Conservation (phyloP, 64 coral and sea anemone genomes). For the Porites lutea region DNA sequence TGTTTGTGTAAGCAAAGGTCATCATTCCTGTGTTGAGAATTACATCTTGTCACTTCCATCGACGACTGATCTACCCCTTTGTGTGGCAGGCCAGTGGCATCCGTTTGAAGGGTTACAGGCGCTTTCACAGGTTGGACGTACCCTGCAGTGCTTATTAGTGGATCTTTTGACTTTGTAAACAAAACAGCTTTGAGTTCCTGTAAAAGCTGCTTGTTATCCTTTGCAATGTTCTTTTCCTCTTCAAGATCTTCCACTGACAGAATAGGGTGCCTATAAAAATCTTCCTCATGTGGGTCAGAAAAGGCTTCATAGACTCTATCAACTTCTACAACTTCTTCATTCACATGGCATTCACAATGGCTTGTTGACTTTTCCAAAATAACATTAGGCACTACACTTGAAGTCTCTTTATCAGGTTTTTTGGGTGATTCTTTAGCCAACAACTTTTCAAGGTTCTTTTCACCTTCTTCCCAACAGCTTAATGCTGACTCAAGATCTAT, state of each 20-base stretch:
- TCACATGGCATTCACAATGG: not conserved
- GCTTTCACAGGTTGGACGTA: constrained; percentile 75
- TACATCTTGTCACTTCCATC: not conserved
- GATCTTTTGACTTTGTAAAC: constrained; percentile 82
- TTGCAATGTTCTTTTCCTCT: constrained; percentile 62
- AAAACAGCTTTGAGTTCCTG: constrained; percentile 89
- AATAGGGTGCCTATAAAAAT: not conserved
- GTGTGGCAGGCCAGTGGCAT: not conserved
- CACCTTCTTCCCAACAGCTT: constrained; percentile 86
- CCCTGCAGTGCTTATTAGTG: constrained; percentile 75
- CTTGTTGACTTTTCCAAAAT: constrained; percentile 3
- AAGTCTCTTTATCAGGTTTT: not conserved
- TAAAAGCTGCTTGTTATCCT: constrained; percentile 86
- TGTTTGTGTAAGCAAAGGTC: not conserved
- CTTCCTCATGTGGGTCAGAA: constrained; percentile 66
- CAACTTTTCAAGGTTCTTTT: constrained; percentile 24
- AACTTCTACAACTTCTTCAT: constrained; percentile 12
- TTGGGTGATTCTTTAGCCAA: not conserved
- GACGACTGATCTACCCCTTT: not conserved
- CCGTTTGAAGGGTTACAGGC: not conserved
- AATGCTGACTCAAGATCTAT: constrained; percentile 77
- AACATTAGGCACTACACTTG: too few relatives aligned
- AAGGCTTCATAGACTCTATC: constrained; percentile 93
- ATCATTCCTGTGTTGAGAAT: not conserved
- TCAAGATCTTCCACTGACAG: constrained; percentile 61